These are phyloP conservation scores for Sphyrna mokarran DNA, from an alignment of 2,113 vertebrate genomes.

Conservation along the genomic window DNA sequence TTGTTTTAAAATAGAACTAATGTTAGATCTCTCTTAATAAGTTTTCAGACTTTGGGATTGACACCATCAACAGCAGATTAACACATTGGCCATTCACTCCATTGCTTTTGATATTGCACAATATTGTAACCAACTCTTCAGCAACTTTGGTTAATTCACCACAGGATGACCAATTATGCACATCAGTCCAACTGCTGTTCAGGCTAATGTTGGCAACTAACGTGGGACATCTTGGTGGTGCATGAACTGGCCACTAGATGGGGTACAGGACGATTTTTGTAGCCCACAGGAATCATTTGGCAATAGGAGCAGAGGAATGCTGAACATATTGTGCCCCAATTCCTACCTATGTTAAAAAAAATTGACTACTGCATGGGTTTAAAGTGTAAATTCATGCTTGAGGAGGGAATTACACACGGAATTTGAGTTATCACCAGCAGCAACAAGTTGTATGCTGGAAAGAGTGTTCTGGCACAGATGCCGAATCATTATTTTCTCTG, in stretches of 20 bases:
- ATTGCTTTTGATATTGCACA: not conserved
- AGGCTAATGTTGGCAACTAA: not conserved
- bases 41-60: not conserved
- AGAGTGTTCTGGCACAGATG: not conserved
- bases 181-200: not conserved
- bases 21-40: not conserved
- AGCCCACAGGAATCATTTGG: not conserved
- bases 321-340: not conserved
- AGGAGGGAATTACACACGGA: not conserved
- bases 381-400: not conserved
- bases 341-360: not conserved
- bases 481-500: not conserved
- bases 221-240: not conserved
- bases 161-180: not conserved
- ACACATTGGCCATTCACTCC: not conserved
- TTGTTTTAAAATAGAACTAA: not conserved
- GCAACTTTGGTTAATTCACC: not conserved
- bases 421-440: too few species aligned
- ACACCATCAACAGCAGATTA: not conserved
- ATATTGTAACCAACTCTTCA: not conserved
- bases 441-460: too few species aligned
- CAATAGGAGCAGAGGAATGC: not conserved
- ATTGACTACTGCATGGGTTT: not conserved
- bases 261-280: too few species aligned
- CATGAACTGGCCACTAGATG: not conserved